A percentile compares a stretch with the other conserved stretches of the same genome.
Evolutionary conservation across 2,797 vertebrate genomes (phyloP).

Genomic region (Sebastes melanostomus): DNA sequence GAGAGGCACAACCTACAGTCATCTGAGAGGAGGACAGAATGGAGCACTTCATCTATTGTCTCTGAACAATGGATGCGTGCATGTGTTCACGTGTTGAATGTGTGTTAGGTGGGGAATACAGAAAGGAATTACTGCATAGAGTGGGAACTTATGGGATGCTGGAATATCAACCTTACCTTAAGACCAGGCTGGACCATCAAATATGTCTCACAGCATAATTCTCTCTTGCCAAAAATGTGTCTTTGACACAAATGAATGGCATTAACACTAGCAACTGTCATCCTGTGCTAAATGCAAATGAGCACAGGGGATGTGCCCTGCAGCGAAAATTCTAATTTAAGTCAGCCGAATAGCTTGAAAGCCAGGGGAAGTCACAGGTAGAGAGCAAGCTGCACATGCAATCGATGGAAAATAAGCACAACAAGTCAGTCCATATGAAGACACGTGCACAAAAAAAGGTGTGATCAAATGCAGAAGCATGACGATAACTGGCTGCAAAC

Average conservation of each 20-base stretch:
- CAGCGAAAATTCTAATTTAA: neutral
- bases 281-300: neutral
- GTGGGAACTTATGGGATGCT: neutral
- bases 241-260: neutral
- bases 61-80: neutral
- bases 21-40: neutral
- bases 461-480: neutral
- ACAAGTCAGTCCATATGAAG: neutral
- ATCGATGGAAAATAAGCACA: neutral
- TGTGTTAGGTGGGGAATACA: neutral
- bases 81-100: neutral
- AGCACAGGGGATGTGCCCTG: neutral
- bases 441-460: neutral
- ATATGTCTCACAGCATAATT: neutral
- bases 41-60: neutral
- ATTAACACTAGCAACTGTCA: neutral
- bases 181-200: neutral
- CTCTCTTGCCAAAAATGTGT: neutral
- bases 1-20: neutral
- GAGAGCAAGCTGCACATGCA: neutral
- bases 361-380: neutral
- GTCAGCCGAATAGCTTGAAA: conserved; percentile 12
- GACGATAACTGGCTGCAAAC: neutral
- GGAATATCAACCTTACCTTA: neutral
- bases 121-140: neutral